Evolutionary conservation across 2,797 vertebrate genomes (phyloP), one percentile per base, ranked within the genome.

Genomic region (Galaxias olidus): DNA sequence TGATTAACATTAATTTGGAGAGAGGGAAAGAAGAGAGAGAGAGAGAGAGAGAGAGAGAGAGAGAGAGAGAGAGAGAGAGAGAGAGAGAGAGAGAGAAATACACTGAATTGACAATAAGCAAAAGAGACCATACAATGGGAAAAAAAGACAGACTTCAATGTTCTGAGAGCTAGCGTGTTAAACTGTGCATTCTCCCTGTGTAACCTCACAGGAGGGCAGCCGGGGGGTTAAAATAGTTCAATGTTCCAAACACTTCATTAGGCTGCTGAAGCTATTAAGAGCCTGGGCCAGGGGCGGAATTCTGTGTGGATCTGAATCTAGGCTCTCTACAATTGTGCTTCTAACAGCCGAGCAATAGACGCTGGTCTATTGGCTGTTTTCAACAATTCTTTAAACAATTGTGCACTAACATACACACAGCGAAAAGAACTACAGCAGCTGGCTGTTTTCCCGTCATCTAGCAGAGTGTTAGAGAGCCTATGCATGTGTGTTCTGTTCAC

Each of bases 1-100:
- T 88, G 86, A 91, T 89, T 88, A 90, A 89, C 85, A 87, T 85
- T 83, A 86, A 81, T 80, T 74, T 77, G 86, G 82, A 87, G 81
- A 43, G 68, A 60, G 75, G 68, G 72, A 13, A 51, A 78, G 76
- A 76, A 78, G 76, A 47, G 17, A 42, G 78, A 81, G 74, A 70
- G 72, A 18, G 62, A 46, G 66, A 53, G 41, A 45, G 51, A 19
- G 20, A 44, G 58, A 14, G 82, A 87, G 81, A 43, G 68, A 60
- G 75, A 69, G 72, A 13, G 51, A 78, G 76, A 76, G n/a, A 78
- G 76, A 47, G 17, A 42, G 78, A 81, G 74, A 70, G 72, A 18
- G 62, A 46, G 66, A 53, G 41, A 45, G 51, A 19, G n/a, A 30
- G 30, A 30, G 30, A 30, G n/a, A 30, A 30, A 30, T 2, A 30